phyloP scores from a whole-genome alignment of 1,140 invertebrate genomes.

The Neodiprion fabricii region DNA sequence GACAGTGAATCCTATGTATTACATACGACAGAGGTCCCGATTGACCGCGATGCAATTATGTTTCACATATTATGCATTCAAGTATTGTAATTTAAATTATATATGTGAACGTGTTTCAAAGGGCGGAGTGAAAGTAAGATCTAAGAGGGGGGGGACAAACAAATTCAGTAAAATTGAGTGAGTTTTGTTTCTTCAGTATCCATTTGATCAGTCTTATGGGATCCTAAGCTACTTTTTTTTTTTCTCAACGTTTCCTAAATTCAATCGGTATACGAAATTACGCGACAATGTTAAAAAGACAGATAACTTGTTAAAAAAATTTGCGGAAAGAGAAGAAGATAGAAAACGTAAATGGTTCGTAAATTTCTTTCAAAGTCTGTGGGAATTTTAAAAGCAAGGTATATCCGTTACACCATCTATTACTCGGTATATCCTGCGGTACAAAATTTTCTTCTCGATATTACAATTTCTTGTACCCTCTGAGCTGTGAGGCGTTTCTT shows the following conservation, averaged over 20 bases:
- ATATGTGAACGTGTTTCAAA: neutral
- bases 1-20: too few species aligned
- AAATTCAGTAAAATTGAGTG: neutral
- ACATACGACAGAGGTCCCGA: too few species aligned
- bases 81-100: neutral
- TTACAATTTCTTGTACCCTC: neutral
- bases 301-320: too few species aligned
- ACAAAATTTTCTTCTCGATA: neutral
- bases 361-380: too few species aligned
- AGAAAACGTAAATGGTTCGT: too few species aligned
- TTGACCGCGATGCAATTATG: neutral
- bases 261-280: neutral
- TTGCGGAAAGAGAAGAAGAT: too few species aligned
- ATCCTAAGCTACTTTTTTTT: slow-evolving; percentile 24
- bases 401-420: neutral
- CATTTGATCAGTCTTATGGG: slow-evolving; percentile 49
- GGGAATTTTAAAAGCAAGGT: neutral
- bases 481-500: neutral
- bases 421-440: neutral
- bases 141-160: neutral
- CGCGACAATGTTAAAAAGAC: neutral
- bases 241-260: neutral
- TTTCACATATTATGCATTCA: neutral
- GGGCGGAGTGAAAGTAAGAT: slow-evolving; percentile 11
- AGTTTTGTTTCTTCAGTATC: slow-evolving; percentile 24